A percentile compares a stretch with the other conserved stretches of the same genome.
These are phyloP conservation scores for Tiliacea citrago DNA, from an alignment of 2,888 invertebrate species.

Conservation along the genomic window DNA sequence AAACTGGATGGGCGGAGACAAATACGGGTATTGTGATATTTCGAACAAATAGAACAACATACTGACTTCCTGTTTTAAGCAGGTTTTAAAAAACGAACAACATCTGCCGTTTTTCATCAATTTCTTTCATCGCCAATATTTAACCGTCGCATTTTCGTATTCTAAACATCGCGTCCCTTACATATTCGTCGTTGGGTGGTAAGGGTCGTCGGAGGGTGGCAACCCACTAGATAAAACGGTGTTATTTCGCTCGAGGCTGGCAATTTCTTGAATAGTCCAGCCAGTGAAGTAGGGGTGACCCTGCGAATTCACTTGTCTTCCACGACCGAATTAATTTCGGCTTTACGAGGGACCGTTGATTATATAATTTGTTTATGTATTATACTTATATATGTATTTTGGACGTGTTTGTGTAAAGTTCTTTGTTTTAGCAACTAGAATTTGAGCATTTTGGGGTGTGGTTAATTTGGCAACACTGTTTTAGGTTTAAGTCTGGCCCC, in stretches of 20 bases:
- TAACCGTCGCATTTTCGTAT: slow-evolving; percentile 51
- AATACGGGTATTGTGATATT: background rate
- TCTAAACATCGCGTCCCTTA: slow-evolving; percentile 60
- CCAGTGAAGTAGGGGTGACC: slow-evolving; percentile 71
- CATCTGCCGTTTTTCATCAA: slow-evolving; percentile 42
- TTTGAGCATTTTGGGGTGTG: background rate
- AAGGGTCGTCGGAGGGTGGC: slow-evolving; percentile 69
- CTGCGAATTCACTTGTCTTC: slow-evolving; percentile 74
- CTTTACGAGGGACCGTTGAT: slow-evolving; percentile 73
- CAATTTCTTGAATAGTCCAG: slow-evolving; percentile 84
- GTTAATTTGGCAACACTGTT: background rate
- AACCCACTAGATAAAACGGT: slow-evolving; percentile 77
- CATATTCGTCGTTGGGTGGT: slow-evolving; percentile 70
- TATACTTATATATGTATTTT: slow-evolving; percentile 34
- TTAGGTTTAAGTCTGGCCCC: no score
- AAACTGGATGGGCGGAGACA: background rate
- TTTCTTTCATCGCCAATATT: slow-evolving; percentile 54
- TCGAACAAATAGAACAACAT: background rate
- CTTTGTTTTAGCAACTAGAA: slow-evolving; percentile 34
- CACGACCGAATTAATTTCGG: slow-evolving; percentile 77
- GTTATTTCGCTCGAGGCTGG: slow-evolving; percentile 76
- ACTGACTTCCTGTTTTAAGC: background rate
- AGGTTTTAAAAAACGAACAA: slow-evolving; percentile 5
- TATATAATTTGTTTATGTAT: slow-evolving; percentile 68
- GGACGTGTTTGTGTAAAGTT: slow-evolving; percentile 35